Base-by-base conservation (phyloP, 2,888 invertebrate genomes). In the Aricia artaxerxes region DNA sequence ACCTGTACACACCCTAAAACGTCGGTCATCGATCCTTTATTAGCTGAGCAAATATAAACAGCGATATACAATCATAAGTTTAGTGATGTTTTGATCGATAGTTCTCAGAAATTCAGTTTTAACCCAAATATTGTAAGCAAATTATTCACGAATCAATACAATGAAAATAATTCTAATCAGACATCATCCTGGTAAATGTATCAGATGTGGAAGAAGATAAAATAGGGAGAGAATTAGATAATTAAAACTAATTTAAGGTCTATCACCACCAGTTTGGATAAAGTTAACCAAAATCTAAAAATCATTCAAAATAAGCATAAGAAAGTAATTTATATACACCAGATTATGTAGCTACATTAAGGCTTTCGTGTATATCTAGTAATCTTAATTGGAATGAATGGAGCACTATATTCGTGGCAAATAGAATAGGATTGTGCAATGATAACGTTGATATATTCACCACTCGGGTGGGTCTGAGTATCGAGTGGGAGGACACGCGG, bases 401-500 rank as follows among this genome's bases (percentile, higher is more conserved):
- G 83, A 85, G 85, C 84, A 84, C 40, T 44, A 73, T 53, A 53
- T 53, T 76, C 44, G 53, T 24, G 44, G 75, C 49, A 84, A 84
- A 85, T 78, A 69, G 78, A 78, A 73, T 60, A 49, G 81, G 83
- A 86, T 88, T 88, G 87, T 84, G 87, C 85, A 87, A 87, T 83
- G 85, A 86, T 86, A 86, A 86, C 86, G 88, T 88, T 88, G 90
- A 87, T 88, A 86, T 81, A 83, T 83, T 82, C 87, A 88, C 86
- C 91, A 91, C 90, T 91, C 91, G 91, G 91, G 88, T 89, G 90
- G 89, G 89, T 69, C 35, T 69, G 4, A 69, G 69, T 35, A 11
- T 86, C 84, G 86, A 87, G 92, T 91, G 89, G 91, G 93, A 87
- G 91, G 89, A 87, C 85, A 84, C 84, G 86, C 86, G 87, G 86